A percentile compares a stretch with the other conserved stretches of the same genome.
Conservation (phyloP, 2,113 vertebrate species). For the Megaptera novaeangliae region DNA sequence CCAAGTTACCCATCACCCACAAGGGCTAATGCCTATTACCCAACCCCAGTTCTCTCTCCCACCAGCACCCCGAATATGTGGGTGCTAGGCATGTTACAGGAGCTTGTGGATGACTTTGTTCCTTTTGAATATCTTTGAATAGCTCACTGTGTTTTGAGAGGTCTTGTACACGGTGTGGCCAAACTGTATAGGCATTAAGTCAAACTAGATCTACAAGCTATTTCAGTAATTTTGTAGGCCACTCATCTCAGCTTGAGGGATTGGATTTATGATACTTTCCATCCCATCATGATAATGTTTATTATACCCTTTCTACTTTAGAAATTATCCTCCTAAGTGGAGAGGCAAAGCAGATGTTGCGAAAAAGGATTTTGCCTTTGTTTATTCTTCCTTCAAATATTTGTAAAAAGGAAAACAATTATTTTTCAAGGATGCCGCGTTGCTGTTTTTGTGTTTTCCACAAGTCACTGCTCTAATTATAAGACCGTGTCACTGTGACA, state of each 20-base stretch:
- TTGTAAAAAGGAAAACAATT: background rate
- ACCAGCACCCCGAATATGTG: background rate
- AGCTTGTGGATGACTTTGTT: background rate
- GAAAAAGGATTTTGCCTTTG: background rate
- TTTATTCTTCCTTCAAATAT: background rate
- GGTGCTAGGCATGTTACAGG: rapidly evolving
- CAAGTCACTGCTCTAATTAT: background rate
- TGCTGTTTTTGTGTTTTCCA: background rate
- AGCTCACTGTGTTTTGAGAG: background rate
- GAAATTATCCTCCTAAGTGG: background rate
- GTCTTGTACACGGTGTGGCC: background rate
- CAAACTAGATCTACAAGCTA: background rate
- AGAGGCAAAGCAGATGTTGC: background rate
- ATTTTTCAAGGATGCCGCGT: background rate
- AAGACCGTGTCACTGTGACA: background rate
- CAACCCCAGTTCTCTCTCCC: background rate
- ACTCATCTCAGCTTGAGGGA: background rate
- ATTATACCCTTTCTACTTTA: background rate
- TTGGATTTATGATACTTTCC: background rate
- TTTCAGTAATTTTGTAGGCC: background rate
- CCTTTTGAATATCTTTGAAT: background rate
- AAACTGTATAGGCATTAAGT: background rate
- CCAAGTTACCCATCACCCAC: background rate
- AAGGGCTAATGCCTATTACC: background rate
- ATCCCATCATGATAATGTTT: background rate